Percentiles rank a stretch among this genome's conserved stretches.
These are phyloP conservation scores for Junonia oenone DNA, from an alignment of 2,888 invertebrate species.

Conservation along the genomic window DNA sequence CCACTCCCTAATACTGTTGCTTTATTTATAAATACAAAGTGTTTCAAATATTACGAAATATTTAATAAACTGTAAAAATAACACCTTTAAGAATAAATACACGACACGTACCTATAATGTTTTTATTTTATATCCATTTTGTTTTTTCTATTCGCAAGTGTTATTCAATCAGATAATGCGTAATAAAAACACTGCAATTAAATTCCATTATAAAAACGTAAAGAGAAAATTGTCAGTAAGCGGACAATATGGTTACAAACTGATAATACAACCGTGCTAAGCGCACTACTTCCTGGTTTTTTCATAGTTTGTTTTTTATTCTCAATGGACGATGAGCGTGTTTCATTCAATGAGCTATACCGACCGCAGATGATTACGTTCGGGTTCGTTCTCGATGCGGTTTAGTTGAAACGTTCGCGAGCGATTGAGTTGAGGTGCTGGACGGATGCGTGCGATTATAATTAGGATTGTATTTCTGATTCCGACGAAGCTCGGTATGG, in stretches of 20 bases:
- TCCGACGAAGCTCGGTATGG: constrained; percentile 74
- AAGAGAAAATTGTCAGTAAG: neutral
- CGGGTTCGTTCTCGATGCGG: constrained; percentile 35
- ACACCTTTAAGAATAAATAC: too few relatives aligned
- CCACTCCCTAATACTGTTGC: constrained; percentile 53
- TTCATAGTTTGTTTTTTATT: constrained; percentile 16
- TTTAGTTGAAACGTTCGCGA: constrained; percentile 54
- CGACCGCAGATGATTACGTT: constrained; percentile 32
- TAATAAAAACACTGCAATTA: neutral
- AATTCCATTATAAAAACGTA: neutral
- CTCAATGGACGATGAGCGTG: constrained; percentile 18
- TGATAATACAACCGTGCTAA: neutral
- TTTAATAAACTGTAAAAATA: neutral
- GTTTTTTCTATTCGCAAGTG: neutral
- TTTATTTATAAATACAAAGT: constrained; percentile 49
- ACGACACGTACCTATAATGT: too few relatives aligned
- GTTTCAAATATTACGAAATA: constrained; percentile 33
- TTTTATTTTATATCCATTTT: too few relatives aligned
- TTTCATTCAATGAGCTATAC: constrained; percentile 29
- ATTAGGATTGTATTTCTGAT: constrained; percentile 80
- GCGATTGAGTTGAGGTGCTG: constrained; percentile 73
- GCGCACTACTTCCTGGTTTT: constrained; percentile 8
- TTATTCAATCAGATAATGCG: neutral
- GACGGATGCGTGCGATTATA: constrained; percentile 79
- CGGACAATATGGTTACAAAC: neutral